These are phyloP conservation scores for Sebastes oblongus DNA, from an alignment of 2,797 vertebrate species.

Conservation along the genomic window DNA sequence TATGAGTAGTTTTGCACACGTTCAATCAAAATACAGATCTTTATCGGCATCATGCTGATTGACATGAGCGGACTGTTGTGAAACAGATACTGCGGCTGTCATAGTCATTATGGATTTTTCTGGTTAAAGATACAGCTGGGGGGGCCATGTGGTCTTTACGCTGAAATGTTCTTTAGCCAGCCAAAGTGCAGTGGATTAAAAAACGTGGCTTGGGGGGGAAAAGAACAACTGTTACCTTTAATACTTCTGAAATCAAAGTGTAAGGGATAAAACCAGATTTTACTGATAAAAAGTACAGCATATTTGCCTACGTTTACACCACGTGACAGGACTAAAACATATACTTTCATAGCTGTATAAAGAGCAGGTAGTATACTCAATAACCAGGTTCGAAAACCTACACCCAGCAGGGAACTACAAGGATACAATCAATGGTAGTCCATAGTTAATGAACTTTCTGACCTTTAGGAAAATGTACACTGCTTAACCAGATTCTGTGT, in stretches of 20 bases:
- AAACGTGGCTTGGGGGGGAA: not conserved
- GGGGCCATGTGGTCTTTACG: not conserved
- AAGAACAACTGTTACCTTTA: slow-evolving; percentile 24
- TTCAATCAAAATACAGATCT: slow-evolving; percentile 84
- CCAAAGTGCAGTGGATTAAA: slow-evolving; percentile 12
- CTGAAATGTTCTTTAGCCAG: slow-evolving; percentile 13
- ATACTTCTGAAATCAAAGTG: not conserved
- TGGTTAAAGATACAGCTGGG: slow-evolving; percentile 51
- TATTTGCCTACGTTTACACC: not conserved
- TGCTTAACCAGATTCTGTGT: slow-evolving; percentile 84
- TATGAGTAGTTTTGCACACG: slow-evolving; percentile 82
- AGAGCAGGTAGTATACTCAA: slow-evolving; percentile 12
- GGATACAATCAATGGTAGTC: slow-evolving; percentile 82
- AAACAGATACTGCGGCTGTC: slow-evolving; percentile 82
- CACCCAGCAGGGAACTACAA: slow-evolving; percentile 61
- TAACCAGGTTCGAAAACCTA: slow-evolving; percentile 59
- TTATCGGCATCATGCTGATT: slow-evolving; percentile 81
- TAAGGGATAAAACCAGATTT: not conserved
- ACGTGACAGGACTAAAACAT: not conserved
- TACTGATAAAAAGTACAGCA: not conserved
- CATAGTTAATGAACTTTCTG: slow-evolving; percentile 87
- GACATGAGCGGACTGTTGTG: slow-evolving; percentile 81
- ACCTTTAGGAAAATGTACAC: slow-evolving; percentile 87
- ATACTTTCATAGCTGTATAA: not conserved
- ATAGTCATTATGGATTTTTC: slow-evolving; percentile 79